Conservation (phyloP, 2,113 vertebrate species). For the Trogon melanurus region DNA sequence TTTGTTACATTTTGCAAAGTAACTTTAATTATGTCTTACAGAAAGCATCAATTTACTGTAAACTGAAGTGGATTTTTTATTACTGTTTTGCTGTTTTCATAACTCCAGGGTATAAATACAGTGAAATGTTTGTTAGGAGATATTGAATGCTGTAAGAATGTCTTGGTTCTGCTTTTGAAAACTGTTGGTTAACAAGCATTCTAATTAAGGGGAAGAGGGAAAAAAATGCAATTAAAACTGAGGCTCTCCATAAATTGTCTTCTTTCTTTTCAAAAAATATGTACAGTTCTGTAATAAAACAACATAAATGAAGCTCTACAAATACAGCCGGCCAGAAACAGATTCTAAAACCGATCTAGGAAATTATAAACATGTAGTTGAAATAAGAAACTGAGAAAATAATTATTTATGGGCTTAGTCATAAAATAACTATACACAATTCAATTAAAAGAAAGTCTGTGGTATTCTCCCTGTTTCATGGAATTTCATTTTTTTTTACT, state of each 20-base stretch:
- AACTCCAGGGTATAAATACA: neutral
- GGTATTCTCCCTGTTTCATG: neutral
- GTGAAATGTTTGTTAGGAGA: slow-evolving; percentile 29
- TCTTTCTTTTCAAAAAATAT: slow-evolving; percentile 9
- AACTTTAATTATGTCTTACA: neutral
- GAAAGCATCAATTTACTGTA: neutral
- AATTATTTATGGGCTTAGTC: neutral
- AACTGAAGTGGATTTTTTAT: slow-evolving; percentile 2
- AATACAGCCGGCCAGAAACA: neutral
- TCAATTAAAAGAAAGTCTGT: neutral
- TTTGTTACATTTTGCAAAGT: neutral
- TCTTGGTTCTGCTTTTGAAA: slow-evolving; percentile 24
- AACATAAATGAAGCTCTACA: slow-evolving; percentile 13
- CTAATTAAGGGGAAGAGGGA: slow-evolving; percentile 16
- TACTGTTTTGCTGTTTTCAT: slow-evolving; percentile 8
- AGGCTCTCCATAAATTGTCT: neutral
- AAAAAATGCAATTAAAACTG: slow-evolving; percentile 26
- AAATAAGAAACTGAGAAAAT: slow-evolving; percentile 16
- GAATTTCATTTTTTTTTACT: neutral
- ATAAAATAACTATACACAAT: neutral
- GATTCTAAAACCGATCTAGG: neutral
- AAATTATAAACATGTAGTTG: slow-evolving; percentile 2
- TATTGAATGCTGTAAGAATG: neutral
- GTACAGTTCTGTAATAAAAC: neutral
- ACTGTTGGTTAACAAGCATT: neutral